Evolutionary conservation across 2,888 invertebrate genomes (phyloP), one percentile per base, ranked within the genome.

Genomic region (Eupelmus urozonus): DNA sequence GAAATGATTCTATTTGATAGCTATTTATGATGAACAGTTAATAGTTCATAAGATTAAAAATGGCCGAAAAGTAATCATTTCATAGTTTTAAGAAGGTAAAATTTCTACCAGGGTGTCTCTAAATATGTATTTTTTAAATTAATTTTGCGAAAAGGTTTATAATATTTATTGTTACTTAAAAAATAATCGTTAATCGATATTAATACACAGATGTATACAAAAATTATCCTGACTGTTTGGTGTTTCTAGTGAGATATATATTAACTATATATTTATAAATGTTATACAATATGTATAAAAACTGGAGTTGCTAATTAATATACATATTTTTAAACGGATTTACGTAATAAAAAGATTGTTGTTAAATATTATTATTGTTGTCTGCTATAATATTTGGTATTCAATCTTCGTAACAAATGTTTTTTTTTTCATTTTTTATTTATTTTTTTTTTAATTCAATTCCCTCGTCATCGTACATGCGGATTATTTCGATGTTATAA

Each of bases 401-500:
- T 60, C 9, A n/a, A 55, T 62, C 45, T 62, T 59, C 16, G 55
- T 40, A 20, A 42, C 16, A 7, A 40, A 66, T 59, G 20, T 59
- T 51, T 45, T 71, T 27, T 16, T 49, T 13, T 49, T 11, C 49
- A 11, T 45, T 18, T 69, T 49, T 16, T 49, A 11, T 49, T 49
- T 49, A 11, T 49, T 16, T 49, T 34, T 34, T 34, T 34, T 34
- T 34, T 34, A 76, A 71, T 40, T 49, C 7, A 70, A 45, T 40
- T 59, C 29, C 60, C 23, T 25, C 69, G 55, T 18, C 69, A 40
- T 23, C 78, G 75, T 76, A 27, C 34, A 29, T 51, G 57, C 63
- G 63, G 59, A 73, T 73, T 77, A 78, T 76, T 73, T 82, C 71
- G 60, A 73, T 83, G 82, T 84, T 82, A n/a, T n/a, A n/a, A n/a